A percentile compares a stretch with the other conserved stretches of the same genome.
Conservation (phyloP, 2,113 vertebrate genomes). For the Passer domesticus region DNA sequence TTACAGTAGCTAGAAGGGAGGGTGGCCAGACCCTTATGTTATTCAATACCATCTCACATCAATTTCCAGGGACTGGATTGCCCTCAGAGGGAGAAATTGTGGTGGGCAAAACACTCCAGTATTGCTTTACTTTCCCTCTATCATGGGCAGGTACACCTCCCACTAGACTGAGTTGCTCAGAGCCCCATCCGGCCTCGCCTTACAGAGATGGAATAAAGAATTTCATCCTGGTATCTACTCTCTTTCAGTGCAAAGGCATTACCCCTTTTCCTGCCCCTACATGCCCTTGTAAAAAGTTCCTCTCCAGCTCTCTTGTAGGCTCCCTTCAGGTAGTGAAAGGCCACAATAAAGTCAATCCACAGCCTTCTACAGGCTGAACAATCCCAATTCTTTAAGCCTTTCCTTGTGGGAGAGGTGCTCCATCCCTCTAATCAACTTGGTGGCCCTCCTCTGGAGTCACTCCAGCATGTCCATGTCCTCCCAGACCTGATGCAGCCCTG, state of each 20-base stretch:
- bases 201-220: neutral
- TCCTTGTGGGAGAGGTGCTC: neutral
- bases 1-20: neutral
- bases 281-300: neutral
- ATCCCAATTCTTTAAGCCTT: neutral
- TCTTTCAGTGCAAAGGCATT: neutral
- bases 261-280: neutral
- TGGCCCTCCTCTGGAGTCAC: neutral
- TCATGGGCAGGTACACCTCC: neutral
- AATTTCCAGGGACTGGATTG: neutral
- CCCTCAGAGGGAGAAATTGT: neutral
- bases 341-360: neutral
- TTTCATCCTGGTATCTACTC: neutral
- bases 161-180: neutral
- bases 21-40: neutral
- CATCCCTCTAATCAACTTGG: neutral
- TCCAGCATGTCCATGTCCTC: neutral
- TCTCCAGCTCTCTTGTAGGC: neutral
- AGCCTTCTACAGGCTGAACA: neutral
- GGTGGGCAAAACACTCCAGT: rapidly evolving
- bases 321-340: neutral
- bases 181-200: neutral
- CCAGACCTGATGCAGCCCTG: neutral
- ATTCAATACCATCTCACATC: neutral
- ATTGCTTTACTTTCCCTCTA: neutral